These are phyloP conservation scores for Mormyrus proboscirostris DNA, from an alignment of 2,797 vertebrate species.

Conservation along the genomic window DNA sequence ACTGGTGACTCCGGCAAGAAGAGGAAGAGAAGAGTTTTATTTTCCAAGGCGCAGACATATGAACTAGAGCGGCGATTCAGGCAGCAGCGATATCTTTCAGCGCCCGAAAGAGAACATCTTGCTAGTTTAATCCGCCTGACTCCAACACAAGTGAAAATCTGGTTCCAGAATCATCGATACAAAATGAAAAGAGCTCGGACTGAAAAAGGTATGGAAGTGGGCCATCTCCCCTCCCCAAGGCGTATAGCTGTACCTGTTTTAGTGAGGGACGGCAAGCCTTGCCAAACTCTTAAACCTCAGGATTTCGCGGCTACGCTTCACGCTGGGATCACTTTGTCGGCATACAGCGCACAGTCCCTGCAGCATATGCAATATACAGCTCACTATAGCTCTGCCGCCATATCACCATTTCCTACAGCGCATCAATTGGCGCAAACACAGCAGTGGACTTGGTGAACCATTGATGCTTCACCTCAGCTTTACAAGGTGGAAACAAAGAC, in stretches of 20 bases:
- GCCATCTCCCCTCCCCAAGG: constrained; percentile 67
- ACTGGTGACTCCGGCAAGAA: constrained; percentile 65
- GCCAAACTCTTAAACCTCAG: constrained; percentile 68
- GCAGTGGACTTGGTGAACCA: constrained; percentile 83
- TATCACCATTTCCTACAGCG: constrained; percentile 66
- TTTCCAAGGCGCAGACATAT: constrained; percentile 73
- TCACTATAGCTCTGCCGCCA: constrained; percentile 65
- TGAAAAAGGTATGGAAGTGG: constrained; percentile 77
- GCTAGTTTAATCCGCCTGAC: constrained; percentile 69
- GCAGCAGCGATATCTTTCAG: constrained; percentile 73
- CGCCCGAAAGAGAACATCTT: constrained; percentile 72
- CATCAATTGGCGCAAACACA: constrained; percentile 76
- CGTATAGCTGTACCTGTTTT: constrained; percentile 75
- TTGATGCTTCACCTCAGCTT: background rate
- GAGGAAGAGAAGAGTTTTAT: constrained; percentile 70
- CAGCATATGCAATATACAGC: constrained; percentile 74
- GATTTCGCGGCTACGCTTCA: constrained; percentile 73
- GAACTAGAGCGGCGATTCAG: constrained; percentile 72
- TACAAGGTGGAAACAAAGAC: background rate
- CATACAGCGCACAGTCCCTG: constrained; percentile 71
- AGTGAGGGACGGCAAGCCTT: constrained; percentile 76
- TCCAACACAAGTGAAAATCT: constrained; percentile 74
- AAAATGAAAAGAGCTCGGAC: constrained; percentile 72
- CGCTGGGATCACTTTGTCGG: constrained; percentile 69
- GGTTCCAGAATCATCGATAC: constrained; percentile 75